These are phyloP conservation scores for Ochotona princeps DNA, from an alignment of 2,113 vertebrate species.

Conservation along the genomic window DNA sequence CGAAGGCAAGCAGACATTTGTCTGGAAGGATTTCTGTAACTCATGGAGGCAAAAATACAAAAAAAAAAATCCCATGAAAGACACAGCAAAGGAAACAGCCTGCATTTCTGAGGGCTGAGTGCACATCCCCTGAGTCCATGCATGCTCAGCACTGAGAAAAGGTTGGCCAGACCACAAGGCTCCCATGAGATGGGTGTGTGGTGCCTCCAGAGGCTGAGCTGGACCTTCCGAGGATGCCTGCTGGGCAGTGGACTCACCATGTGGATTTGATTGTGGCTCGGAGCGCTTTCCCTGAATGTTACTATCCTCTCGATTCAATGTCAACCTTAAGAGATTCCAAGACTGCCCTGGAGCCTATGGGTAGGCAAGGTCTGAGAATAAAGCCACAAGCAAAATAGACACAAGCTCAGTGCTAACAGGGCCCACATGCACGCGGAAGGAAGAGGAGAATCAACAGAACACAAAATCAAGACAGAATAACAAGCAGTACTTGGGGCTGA, in stretches of 20 bases:
- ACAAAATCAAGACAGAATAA: accelerated
- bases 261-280: background rate
- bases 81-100: conserved; percentile 58
- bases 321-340: background rate
- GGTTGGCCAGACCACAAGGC: too few relatives aligned
- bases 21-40: conserved; percentile 60
- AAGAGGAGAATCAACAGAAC: background rate
- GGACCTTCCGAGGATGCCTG: background rate
- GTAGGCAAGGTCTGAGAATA: background rate
- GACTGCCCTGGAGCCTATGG: background rate
- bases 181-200: background rate
- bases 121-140: background rate
- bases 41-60: conserved; percentile 49
- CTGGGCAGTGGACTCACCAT: background rate
- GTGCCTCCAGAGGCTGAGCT: background rate
- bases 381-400: background rate
- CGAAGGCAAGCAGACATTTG: conserved; percentile 51
- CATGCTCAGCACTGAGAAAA: too few relatives aligned
- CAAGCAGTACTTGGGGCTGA: background rate
- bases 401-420: accelerated
- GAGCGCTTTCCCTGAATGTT: background rate
- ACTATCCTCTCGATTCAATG: background rate
- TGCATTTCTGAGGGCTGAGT: conserved; percentile 50
- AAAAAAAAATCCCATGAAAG: background rate
- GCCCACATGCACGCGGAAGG: background rate